A percentile compares a stretch with the other conserved stretches of the same genome.
phyloP scores from a whole-genome alignment of 2,888 invertebrate genomes.

The Idaea dimidiata region DNA sequence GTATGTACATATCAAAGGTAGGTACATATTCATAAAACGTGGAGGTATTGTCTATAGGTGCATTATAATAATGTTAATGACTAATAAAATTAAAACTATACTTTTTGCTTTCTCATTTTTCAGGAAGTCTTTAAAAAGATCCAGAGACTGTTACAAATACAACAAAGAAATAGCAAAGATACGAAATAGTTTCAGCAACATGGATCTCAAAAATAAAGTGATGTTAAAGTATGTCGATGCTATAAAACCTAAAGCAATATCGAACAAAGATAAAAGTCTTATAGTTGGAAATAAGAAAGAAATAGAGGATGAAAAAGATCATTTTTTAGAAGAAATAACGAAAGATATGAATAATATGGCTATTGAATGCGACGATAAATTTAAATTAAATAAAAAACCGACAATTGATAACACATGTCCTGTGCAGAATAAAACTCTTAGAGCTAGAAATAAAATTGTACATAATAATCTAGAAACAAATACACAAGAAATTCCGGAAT shows the following conservation, averaged over 20 bases:
- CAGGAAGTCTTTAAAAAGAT: slow-evolving; percentile 48
- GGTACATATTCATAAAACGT: neutral
- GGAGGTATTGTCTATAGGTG: neutral
- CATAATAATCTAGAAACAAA: slow-evolving; percentile 14
- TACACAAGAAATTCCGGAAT: slow-evolving; percentile 28
- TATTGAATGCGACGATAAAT: slow-evolving; percentile 48
- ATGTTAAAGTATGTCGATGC: slow-evolving; percentile 42
- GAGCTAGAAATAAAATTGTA: slow-evolving; percentile 18
- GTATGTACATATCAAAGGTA: neutral
- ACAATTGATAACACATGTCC: slow-evolving; percentile 20
- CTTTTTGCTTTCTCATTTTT: slow-evolving; percentile 22
- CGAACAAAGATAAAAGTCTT: slow-evolving; percentile 29
- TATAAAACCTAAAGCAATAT: slow-evolving; percentile 31
- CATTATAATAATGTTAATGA: neutral
- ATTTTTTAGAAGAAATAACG: slow-evolving; percentile 37
- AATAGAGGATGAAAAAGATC: slow-evolving; percentile 37
- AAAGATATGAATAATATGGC: slow-evolving; percentile 44
- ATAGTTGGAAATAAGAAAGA: slow-evolving; percentile 34
- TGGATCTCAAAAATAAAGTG: slow-evolving; percentile 54
- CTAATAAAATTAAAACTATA: neutral
- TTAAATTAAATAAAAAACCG: slow-evolving; percentile 47
- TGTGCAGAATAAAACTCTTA: slow-evolving; percentile 21
- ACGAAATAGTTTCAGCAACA: slow-evolving; percentile 50
- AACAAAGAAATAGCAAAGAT: slow-evolving; percentile 59
- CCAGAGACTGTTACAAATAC: slow-evolving; percentile 44